These are phyloP conservation scores for Siphamia tubifer DNA, from an alignment of 2,113 vertebrate genomes.

Conservation along the genomic window DNA sequence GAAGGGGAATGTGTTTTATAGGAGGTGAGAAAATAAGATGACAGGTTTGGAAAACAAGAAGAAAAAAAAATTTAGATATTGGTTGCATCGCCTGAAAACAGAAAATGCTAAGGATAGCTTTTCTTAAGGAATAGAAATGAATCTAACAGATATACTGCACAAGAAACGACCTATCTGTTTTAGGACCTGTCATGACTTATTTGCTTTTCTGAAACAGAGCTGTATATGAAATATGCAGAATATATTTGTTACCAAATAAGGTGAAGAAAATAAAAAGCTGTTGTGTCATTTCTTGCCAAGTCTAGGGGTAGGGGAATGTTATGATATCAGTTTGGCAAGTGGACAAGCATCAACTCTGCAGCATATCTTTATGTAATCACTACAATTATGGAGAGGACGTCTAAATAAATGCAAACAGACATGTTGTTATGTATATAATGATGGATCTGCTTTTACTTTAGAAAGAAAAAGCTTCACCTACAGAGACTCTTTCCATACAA, in stretches of 20 bases:
- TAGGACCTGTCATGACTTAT: background rate
- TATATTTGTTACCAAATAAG: slow-evolving; percentile 11
- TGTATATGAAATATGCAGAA: background rate
- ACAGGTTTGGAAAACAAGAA: background rate
- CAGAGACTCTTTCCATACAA: background rate
- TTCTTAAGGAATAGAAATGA: background rate
- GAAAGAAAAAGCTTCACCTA: background rate
- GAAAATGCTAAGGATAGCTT: background rate
- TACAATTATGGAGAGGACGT: background rate
- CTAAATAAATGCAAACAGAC: background rate
- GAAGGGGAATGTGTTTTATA: background rate
- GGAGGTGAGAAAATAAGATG: background rate
- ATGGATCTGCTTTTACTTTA: background rate
- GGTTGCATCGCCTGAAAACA: background rate
- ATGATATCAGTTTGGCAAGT: slow-evolving; percentile 30
- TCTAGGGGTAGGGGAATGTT: background rate
- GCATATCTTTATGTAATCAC: slow-evolving; percentile 31
- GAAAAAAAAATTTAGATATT: background rate
- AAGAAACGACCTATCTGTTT: background rate
- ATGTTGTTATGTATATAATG: background rate
- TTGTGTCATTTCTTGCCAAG: slow-evolving; percentile 29
- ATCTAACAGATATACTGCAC: background rate
- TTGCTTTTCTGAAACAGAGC: background rate
- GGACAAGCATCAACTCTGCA: slow-evolving; percentile 1
- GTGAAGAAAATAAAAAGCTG: slow-evolving; percentile 1